Conservation (phyloP, 2,888 invertebrate genomes). For the Candidula unifasciata region DNA sequence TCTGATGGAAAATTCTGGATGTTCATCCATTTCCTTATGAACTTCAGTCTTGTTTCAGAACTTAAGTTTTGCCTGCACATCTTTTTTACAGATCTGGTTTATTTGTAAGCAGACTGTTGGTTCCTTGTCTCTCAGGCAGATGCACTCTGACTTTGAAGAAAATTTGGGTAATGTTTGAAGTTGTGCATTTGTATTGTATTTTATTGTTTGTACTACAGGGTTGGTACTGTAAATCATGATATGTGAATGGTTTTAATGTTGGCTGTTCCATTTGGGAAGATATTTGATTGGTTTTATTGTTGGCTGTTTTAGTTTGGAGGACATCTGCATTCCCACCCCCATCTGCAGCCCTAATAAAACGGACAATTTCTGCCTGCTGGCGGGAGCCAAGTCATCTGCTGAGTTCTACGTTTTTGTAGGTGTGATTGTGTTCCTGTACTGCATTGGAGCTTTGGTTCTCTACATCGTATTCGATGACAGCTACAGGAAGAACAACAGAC, state of each 20-base stretch:
- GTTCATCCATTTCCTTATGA: no score
- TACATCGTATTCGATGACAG: constrained; percentile 79
- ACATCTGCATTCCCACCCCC: constrained; percentile 53
- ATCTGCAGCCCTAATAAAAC: background rate
- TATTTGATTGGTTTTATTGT: constrained; percentile 2
- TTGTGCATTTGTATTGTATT: no score
- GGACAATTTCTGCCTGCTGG: constrained; percentile 44
- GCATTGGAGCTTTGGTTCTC: constrained; percentile 78
- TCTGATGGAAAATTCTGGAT: no score
- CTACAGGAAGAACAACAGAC: constrained; percentile 76
- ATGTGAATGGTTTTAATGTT: background rate
- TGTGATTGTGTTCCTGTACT: constrained; percentile 83
- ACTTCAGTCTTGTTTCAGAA: no score
- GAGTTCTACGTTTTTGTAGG: constrained; percentile 86
- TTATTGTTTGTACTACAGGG: no score
- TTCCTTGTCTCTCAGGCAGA: no score
- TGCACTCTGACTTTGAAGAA: no score
- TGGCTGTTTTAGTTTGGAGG: constrained; percentile 59
- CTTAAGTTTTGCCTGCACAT: no score
- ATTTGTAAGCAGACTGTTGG: no score
- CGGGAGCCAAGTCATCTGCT: constrained; percentile 71
- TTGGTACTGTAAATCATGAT: no score
- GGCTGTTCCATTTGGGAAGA: background rate
- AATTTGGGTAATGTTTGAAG: no score
- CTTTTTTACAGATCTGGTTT: no score